Evolutionary conservation across 2,797 vertebrate genomes (phyloP).

Genomic region (Tauraco hartlaubi): DNA sequence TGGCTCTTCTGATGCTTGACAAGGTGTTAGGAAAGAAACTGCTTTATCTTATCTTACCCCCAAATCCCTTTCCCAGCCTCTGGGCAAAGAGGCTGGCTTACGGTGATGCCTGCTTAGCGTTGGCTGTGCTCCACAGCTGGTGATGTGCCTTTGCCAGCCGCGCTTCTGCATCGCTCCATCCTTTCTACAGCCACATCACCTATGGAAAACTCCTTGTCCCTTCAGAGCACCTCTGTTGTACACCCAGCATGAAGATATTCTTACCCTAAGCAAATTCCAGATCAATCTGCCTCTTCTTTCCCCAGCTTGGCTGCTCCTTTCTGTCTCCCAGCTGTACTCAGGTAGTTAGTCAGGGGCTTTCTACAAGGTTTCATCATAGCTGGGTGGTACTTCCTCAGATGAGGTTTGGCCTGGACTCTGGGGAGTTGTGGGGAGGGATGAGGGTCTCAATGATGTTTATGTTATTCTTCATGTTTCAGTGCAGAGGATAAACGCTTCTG

Average conservation of each 20-base stretch:
- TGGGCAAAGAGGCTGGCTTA: not conserved
- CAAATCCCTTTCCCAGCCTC: not conserved
- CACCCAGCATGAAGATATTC: fast-evolving
- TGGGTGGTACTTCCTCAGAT: not conserved
- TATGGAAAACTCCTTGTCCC: not conserved
- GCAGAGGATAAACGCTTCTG: not conserved
- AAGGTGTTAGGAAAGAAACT: not conserved
- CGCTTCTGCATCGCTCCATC: fast-evolving
- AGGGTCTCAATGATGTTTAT: not conserved
- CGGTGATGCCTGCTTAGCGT: fast-evolving
- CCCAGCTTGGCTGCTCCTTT: not conserved
- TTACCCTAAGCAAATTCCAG: not conserved
- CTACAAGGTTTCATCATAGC: not conserved
- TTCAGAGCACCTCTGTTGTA: fast-evolving
- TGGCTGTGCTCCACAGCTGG: not conserved
- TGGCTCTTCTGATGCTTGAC: fast-evolving
- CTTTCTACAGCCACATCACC: not conserved
- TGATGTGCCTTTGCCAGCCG: not conserved
- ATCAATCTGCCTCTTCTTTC: fast-evolving
- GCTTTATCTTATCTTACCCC: not conserved
- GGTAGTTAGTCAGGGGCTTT: not conserved
- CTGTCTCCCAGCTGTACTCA: fast-evolving
- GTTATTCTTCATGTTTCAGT: fast-evolving
- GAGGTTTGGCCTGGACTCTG: not conserved
- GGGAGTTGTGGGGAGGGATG: not conserved